phyloP scores from a whole-genome alignment of 2,113 vertebrate species.

The Ibidorhyncha struthersii region DNA sequence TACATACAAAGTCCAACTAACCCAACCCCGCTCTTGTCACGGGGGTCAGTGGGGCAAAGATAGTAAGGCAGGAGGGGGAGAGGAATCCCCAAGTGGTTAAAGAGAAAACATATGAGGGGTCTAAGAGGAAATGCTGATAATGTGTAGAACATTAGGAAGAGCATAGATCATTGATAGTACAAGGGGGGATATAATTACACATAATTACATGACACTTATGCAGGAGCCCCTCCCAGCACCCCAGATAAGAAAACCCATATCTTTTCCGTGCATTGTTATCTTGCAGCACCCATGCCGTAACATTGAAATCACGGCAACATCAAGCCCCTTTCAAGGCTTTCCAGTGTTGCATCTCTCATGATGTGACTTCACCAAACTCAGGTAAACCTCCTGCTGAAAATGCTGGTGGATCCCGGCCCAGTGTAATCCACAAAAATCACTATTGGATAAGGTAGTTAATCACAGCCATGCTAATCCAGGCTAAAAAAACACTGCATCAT shows the following conservation, averaged over 20 bases:
- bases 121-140: slow-evolving; percentile 22
- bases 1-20: slow-evolving; percentile 28
- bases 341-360: background rate
- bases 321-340: background rate
- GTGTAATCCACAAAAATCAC: background rate
- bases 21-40: background rate
- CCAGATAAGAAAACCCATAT: background rate
- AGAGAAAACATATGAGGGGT: background rate
- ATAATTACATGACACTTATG: slow-evolving; percentile 21
- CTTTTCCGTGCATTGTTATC: background rate
- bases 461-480: background rate
- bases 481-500: background rate
- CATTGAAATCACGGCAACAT: background rate
- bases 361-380: background rate
- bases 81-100: slow-evolving; percentile 54
- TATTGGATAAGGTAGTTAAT: background rate
- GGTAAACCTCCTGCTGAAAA: background rate
- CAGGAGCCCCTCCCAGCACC: background rate
- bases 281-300: background rate
- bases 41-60: background rate
- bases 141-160: slow-evolving; percentile 36
- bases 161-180: slow-evolving; percentile 11
- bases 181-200: slow-evolving; percentile 15
- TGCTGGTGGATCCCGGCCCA: background rate
- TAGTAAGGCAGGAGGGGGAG: background rate